phyloP scores from a whole-genome alignment of 1,140 invertebrate species.

The Caenorhabditis remanei region DNA sequence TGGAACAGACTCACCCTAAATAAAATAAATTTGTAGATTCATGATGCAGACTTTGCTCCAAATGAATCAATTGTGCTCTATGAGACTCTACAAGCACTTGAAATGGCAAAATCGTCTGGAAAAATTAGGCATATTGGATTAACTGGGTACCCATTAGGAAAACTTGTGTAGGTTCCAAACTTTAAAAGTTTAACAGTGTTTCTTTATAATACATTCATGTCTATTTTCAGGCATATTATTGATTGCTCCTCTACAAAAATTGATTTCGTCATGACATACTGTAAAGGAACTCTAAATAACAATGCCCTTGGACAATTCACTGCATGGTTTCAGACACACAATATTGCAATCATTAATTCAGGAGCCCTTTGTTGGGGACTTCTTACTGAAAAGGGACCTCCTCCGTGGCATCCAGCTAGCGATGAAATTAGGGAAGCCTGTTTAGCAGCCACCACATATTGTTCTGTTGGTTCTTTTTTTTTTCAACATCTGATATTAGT shows the following conservation, averaged over 20 bases:
- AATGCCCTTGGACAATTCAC: constrained; percentile 84
- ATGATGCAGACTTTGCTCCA: constrained; percentile 91
- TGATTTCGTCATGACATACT: constrained; percentile 85
- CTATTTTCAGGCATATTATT: constrained; percentile 81
- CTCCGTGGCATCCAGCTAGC: constrained; percentile 87
- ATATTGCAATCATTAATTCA: constrained; percentile 85
- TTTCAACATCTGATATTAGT: neutral
- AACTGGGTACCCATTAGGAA: constrained; percentile 87
- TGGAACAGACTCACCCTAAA: neutral
- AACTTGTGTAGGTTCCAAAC: constrained; percentile 60
- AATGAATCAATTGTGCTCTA: constrained; percentile 85
- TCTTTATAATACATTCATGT: neutral
- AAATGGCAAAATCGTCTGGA: constrained; percentile 84
- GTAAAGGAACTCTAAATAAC: constrained; percentile 86
- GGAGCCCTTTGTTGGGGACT: constrained; percentile 87
- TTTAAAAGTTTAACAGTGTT: neutral
- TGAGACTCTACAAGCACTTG: constrained; percentile 87
- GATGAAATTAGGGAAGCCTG: constrained; percentile 82
- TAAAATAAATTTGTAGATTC: constrained; percentile 82
- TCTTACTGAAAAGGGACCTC: constrained; percentile 85
- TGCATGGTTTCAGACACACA: constrained; percentile 84
- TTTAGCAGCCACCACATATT: constrained; percentile 78
- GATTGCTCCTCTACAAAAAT: constrained; percentile 83
- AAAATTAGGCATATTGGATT: constrained; percentile 88
- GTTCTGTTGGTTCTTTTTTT: constrained; percentile 73